These are phyloP conservation scores for Anthrax anthrax DNA, from an alignment of 2,888 invertebrate species.

Conservation along the genomic window DNA sequence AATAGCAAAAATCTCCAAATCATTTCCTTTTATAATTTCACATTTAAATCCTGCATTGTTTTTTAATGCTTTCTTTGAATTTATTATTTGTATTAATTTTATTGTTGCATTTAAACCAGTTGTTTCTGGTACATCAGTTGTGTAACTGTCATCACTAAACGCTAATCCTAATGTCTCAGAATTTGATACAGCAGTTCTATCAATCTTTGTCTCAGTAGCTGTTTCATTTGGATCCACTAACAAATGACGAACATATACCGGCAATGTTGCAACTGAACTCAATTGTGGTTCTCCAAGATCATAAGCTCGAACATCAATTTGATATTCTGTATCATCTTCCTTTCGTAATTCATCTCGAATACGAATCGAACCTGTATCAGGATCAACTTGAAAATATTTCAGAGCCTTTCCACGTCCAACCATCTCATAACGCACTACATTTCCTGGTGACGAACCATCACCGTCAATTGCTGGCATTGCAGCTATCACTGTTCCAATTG, in stretches of 20 bases:
- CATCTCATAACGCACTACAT: slow-evolving; percentile 64
- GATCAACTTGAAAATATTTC: slow-evolving; percentile 78
- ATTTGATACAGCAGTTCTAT: slow-evolving; percentile 24
- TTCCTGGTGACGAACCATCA: slow-evolving; percentile 74
- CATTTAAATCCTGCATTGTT: slow-evolving; percentile 50
- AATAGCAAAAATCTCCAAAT: slow-evolving; percentile 48
- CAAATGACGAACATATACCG: slow-evolving; percentile 69
- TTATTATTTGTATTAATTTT: slow-evolving; percentile 33
- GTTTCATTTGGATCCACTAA: slow-evolving; percentile 48
- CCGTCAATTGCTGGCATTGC: slow-evolving; percentile 67
- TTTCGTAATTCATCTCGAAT: slow-evolving; percentile 73
- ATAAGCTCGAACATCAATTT: slow-evolving; percentile 73
- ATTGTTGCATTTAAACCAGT: slow-evolving; percentile 30
- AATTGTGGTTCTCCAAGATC: slow-evolving; percentile 76
- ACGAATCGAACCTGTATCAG: slow-evolving; percentile 64
- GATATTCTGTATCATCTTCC: slow-evolving; percentile 76
- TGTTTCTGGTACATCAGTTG: slow-evolving; percentile 62
- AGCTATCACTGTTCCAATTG: slow-evolving; percentile 67
- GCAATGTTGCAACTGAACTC: slow-evolving; percentile 66
- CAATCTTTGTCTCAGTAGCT: slow-evolving; percentile 19
- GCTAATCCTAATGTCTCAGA: slow-evolving; percentile 48
- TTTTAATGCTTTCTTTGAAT: slow-evolving; percentile 27
- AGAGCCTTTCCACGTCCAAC: slow-evolving; percentile 67
- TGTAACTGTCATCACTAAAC: slow-evolving; percentile 76
- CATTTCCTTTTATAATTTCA: slow-evolving; percentile 61